Percentiles rank a stretch among this genome's conserved stretches.
Conservation (phyloP, 2,797 vertebrate species). For the Mormyrus proboscirostris region DNA sequence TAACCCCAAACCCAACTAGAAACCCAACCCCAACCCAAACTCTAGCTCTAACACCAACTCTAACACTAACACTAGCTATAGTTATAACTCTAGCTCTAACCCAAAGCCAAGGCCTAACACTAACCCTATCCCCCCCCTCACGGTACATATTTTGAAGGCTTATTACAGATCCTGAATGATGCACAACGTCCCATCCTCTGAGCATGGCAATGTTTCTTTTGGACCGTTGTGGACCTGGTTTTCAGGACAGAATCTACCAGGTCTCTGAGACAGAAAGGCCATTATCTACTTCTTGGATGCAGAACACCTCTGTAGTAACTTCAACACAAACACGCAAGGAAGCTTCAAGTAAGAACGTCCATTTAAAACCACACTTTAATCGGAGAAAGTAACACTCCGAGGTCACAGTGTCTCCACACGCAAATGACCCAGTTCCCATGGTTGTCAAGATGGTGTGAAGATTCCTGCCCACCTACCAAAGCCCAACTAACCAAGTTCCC, state of each 20-base stretch:
- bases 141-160: neutral
- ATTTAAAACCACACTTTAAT: neutral
- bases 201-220: neutral
- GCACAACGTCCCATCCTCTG: neutral
- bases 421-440: neutral
- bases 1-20: neutral
- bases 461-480: neutral
- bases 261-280: neutral
- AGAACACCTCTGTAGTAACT: neutral
- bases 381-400: neutral
- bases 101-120: neutral
- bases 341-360: neutral
- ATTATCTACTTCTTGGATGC: neutral
- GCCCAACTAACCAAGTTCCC: neutral
- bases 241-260: neutral
- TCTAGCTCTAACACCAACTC: neutral
- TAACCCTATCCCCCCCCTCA: neutral
- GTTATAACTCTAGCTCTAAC: neutral
- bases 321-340: neutral
- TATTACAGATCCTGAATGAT: neutral
- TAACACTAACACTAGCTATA: neutral
- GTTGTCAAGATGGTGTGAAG: neutral
- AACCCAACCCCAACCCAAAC: neutral
- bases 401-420: neutral
- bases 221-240: neutral